Conservation (phyloP, 2,113 vertebrate genomes). For the Hydropotes inermis region DNA sequence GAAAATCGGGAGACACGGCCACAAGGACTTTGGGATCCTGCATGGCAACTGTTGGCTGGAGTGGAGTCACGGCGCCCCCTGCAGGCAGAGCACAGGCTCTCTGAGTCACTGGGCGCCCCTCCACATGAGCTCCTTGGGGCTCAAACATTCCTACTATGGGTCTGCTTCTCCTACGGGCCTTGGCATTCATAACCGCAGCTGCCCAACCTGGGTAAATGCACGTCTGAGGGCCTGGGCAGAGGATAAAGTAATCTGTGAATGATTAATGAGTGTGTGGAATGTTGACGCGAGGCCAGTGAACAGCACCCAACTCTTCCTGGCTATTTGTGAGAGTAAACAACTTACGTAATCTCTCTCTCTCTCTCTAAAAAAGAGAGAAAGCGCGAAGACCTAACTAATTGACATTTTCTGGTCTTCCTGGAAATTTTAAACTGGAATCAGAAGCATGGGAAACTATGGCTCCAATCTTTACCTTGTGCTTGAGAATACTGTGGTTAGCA, state of each 20-base stretch:
- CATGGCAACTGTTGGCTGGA: neutral
- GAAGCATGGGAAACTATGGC: neutral
- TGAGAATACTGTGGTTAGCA: neutral
- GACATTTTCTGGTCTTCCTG: constrained; percentile 16
- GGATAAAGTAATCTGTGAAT: neutral
- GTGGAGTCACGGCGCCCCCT: neutral
- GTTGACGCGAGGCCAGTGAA: neutral
- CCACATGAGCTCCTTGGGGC: accelerated
- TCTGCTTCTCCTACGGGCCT: neutral
- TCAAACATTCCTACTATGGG: neutral
- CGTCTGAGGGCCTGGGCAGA: neutral
- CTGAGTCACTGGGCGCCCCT: neutral
- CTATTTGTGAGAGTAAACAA: constrained; percentile 45
- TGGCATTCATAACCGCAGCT: neutral
- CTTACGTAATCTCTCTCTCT: constrained; percentile 38
- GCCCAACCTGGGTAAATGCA: neutral
- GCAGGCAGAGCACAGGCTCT: neutral
- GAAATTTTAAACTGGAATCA: constrained; percentile 23
- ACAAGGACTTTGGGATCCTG: neutral
- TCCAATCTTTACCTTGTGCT: neutral
- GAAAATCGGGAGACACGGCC: neutral
- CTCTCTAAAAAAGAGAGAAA: neutral
- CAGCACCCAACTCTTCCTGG: neutral
- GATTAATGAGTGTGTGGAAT: neutral
- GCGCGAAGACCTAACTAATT: neutral